These are phyloP conservation scores for Penelope pileata DNA, from an alignment of 2,113 vertebrate genomes.

Conservation along the genomic window DNA sequence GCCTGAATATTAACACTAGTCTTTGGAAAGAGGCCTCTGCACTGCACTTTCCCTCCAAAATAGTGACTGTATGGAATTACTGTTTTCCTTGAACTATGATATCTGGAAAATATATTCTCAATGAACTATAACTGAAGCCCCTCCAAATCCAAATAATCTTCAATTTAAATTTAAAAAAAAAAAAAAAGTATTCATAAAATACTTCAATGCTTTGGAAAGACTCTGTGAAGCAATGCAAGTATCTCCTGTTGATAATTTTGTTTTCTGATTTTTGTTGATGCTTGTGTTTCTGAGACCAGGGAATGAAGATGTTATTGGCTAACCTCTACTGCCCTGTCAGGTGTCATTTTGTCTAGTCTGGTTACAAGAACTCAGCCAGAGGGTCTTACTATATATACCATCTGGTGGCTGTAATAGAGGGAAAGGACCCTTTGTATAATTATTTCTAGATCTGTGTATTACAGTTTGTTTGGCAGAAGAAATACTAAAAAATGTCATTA, in stretches of 20 bases:
- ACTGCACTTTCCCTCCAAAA: too few relatives aligned
- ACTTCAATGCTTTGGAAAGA: neutral
- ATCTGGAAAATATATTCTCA: neutral
- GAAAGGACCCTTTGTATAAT: neutral
- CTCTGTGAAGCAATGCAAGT: neutral
- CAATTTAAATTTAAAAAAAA: too few relatives aligned
- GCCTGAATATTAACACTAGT: too few relatives aligned
- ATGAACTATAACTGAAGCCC: neutral
- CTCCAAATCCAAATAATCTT: neutral
- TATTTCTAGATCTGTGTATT: conserved; percentile 3
- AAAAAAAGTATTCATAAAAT: too few relatives aligned
- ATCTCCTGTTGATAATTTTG: neutral
- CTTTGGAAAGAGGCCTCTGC: neutral
- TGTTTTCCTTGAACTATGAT: too few relatives aligned
- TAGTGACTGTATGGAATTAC: neutral
- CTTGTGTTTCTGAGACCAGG: neutral
- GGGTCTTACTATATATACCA: conserved; percentile 8
- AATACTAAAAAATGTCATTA: neutral
- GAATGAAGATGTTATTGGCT: neutral
- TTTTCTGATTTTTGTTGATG: neutral
- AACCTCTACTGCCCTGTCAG: neutral
- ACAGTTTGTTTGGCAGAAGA: neutral
- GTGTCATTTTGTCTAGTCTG: neutral
- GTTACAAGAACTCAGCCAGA: neutral
- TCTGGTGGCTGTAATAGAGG: neutral